phyloP scores from a whole-genome alignment of 2,113 vertebrate genomes.

The Equus quagga region DNA sequence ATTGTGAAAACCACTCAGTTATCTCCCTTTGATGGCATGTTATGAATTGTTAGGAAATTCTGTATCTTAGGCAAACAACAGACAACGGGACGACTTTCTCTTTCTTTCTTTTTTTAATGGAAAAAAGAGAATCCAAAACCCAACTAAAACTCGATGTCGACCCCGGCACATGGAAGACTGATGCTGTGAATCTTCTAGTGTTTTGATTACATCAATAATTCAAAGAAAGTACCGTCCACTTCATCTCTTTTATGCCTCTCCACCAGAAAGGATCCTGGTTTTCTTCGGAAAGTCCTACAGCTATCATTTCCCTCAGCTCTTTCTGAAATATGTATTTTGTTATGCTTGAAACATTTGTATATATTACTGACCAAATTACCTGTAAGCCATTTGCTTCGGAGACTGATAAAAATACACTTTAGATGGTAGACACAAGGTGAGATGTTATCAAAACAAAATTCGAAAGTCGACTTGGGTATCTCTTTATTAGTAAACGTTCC shows the following conservation, averaged over 20 bases:
- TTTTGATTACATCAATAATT: slow-evolving; percentile 87
- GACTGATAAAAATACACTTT: slow-evolving; percentile 67
- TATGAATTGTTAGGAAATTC: slow-evolving; percentile 64
- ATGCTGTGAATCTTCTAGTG: slow-evolving; percentile 76
- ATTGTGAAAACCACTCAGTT: slow-evolving; percentile 34
- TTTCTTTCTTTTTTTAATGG: slow-evolving; percentile 51
- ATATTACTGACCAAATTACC: slow-evolving; percentile 80
- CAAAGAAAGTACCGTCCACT: slow-evolving; percentile 80
- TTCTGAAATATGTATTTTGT: slow-evolving; percentile 81
- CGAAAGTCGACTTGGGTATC: not conserved
- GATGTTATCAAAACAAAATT: slow-evolving; percentile 13
- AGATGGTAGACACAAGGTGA: slow-evolving; percentile 14
- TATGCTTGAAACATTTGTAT: slow-evolving; percentile 70
- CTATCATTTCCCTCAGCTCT: slow-evolving; percentile 74
- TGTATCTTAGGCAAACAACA: slow-evolving; percentile 72
- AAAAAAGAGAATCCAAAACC: slow-evolving; percentile 56
- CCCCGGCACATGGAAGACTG: slow-evolving; percentile 67
- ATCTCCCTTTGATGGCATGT: slow-evolving; percentile 55
- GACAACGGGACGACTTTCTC: not conserved
- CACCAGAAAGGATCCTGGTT: slow-evolving; percentile 68
- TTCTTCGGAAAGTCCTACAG: slow-evolving; percentile 76
- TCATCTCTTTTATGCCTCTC: slow-evolving; percentile 80
- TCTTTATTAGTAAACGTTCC: not conserved
- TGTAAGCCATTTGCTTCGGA: slow-evolving; percentile 62
- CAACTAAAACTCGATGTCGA: slow-evolving; percentile 60